These are phyloP conservation scores for Cyprinodon diabolis DNA, from an alignment of 2,797 vertebrate species.

Conservation along the genomic window DNA sequence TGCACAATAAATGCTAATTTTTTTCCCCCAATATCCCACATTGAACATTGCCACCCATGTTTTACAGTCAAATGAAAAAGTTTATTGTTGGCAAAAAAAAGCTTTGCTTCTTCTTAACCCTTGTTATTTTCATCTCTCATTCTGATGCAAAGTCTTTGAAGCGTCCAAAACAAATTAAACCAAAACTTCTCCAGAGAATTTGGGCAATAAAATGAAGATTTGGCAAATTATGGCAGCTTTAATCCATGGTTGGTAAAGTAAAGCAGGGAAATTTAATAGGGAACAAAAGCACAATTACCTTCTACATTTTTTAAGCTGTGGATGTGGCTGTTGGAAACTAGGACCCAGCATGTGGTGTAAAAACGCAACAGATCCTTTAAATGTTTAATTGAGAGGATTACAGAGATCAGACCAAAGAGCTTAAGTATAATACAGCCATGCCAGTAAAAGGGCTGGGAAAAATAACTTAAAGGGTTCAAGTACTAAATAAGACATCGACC, in stretches of 20 bases:
- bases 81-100: conserved; percentile 6
- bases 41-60: conserved; percentile 15
- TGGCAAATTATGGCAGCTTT: not conserved
- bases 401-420: not conserved
- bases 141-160: not conserved
- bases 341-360: conserved; percentile 11
- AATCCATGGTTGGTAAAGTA: not conserved
- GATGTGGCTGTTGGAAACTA: not conserved
- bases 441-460: not conserved
- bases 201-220: not conserved
- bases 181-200: not conserved
- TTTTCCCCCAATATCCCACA: conserved; percentile 16
- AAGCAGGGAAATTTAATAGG: not conserved
- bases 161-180: not conserved
- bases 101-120: conserved; percentile 39
- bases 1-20: conserved; percentile 58
- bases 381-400: not conserved
- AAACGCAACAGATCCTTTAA: conserved; percentile 15
- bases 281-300: conserved; percentile 4
- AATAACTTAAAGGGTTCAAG: not conserved
- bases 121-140: not conserved
- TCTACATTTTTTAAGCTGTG: not conserved
- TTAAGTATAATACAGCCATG: not conserved
- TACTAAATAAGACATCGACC: not conserved
- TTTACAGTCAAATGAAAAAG: not conserved